A percentile compares a stretch with the other conserved stretches of the same genome.
Evolutionary conservation across 2,113 vertebrate species (phyloP).

Genomic region (Amphiprion ocellaris): DNA sequence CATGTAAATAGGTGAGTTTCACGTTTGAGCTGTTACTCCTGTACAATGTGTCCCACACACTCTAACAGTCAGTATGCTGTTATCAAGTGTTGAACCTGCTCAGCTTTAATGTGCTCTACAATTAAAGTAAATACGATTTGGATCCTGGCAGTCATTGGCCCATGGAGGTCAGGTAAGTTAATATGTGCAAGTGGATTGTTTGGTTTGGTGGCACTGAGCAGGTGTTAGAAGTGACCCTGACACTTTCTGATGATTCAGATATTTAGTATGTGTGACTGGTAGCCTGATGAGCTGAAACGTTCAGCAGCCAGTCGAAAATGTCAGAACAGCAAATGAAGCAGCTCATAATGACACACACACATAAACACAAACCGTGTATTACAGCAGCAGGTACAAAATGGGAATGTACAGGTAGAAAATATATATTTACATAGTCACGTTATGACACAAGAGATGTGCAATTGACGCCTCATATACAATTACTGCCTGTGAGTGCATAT

Average conservation of each 20-base stretch:
- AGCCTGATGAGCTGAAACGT: background rate
- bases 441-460: background rate
- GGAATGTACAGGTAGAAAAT: background rate
- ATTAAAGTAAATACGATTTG: constrained; percentile 19
- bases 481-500: background rate
- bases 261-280: constrained; percentile 18
- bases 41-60: background rate
- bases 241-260: constrained; percentile 3
- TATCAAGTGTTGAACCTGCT: constrained; percentile 11
- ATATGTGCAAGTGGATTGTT: background rate
- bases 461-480: background rate
- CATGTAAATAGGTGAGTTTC: no score
- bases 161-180: constrained; percentile 13
- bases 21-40: background rate
- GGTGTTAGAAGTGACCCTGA: background rate
- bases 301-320: background rate
- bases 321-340: constrained; percentile 1
- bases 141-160: constrained; percentile 15
- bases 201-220: background rate
- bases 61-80: constrained; percentile 19
- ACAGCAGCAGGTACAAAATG: no score
- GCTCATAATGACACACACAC: constrained; percentile 2
- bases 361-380: no score
- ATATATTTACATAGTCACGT: no score
- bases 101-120: constrained; percentile 5